Evolutionary conservation across 2,797 vertebrate species (phyloP), one percentile per base, ranked within the genome.

Genomic region (Siniperca scherzeri): DNA sequence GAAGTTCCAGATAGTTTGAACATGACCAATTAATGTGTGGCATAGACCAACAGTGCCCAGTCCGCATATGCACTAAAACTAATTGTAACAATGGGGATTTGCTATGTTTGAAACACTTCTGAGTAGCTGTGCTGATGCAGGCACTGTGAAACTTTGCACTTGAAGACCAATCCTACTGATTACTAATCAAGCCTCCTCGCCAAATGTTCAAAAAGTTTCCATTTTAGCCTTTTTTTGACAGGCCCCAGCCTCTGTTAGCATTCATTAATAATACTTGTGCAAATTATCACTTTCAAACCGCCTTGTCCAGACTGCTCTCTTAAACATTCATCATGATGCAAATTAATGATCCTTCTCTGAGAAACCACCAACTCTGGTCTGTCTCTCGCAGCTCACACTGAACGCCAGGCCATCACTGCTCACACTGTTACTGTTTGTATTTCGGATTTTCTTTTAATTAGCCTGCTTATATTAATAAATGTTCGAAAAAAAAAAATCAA

Each of bases 141-240:
- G 12, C 74, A 19, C 33, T 22, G 40, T 44, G 40, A 71, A 71
- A 66, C 65, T 40, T 77, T 78, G 69, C 78, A 74, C 61, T 76
- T 72, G n/a, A 87, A 70, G 72, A 33, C 66, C 80, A 69, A 44
- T 60, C 46, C 61, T 25, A 6, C 83, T 87, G 87, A 92, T 91
- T 88, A 77, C 71, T 81, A 88, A 91, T 91, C 91, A 91, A 81
- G 73, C 77, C 57, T 75, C 70, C 60, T 76, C 68, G 87, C 52
- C 27, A 69, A 84, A 81, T 59, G 61, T 80, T 86, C 69, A 60
- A 27, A 82, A 82, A 74, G 25, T 56, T 73, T 64, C 38, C 25
- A 21, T 83, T 88, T 81, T 27, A 67, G 46, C 78, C 30, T 60
- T 3, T 62, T 61, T 67, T 53, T 16, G 61, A 65, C 55, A 56